Base-by-base conservation (phyloP, 92 coral and sea anemone species). In the Bergia puertoricense region DNA sequence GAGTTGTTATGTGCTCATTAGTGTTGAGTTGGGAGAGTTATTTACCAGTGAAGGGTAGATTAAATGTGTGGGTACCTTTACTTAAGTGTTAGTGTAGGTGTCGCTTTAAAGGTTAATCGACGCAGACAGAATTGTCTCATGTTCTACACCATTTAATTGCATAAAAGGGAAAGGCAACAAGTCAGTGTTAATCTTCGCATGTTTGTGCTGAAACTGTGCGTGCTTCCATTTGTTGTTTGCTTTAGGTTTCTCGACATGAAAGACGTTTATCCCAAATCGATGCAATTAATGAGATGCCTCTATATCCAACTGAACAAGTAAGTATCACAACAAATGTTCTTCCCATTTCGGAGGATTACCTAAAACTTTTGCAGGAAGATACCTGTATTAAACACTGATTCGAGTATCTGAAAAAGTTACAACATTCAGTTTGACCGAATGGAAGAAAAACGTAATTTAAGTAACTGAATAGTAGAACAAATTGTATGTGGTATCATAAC, bases 241-340 rank as follows among this genome's bases (percentile, higher is more conserved):
- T 62, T 38, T 85, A 97, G 99, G 94, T 97, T n/a, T 97, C 99
- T 38, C 90, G 99, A 75, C 99, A 97, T 73, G 99, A 97, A 80
- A 91, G 96, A 77, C 92, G 99, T 23, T 91, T 97, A 46, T 97
- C 98, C 11, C 99, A 97, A 84, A 95, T 97, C 46, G 99, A 97
- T 80, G 99, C 99, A 39, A 92, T 97, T 36, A 97, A 97, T 85
- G 99, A 97, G 69, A 97, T 97, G 99, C 95, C 99, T 4, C 92
- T 97, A 10, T 97, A 97, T 78, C 99, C 99, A 18, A 97, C 96
- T 18, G 99, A 95, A 88, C 98, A 97, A 96, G 99, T 96, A 41
- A 82, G 50, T 41, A 44, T 39, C 9, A 67, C 6, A 3, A 5
- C 23, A 6, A 5, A 14, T n/a, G 51, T 77, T 7, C 23, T 1